Conservation (phyloP, 1,140 invertebrate species). For the Drosophila guanche region DNA sequence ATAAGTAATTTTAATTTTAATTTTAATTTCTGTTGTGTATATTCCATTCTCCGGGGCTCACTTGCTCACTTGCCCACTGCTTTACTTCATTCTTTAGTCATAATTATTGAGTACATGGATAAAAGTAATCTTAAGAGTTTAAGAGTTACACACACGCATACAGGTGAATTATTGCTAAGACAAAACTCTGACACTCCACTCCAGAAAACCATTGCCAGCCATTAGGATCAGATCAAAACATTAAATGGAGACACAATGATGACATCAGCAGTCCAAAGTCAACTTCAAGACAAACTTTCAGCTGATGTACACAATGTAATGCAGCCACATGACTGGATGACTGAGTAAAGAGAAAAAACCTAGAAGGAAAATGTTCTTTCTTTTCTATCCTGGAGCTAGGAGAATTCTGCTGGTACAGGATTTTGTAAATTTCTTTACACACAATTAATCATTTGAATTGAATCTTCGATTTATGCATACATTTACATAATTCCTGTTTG, state of each 20-base stretch:
- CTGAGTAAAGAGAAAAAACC: no score
- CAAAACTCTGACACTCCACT: slow-evolving; percentile 5
- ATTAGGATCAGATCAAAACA: not conserved
- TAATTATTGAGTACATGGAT: slow-evolving; percentile 54
- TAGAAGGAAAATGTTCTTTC: no score
- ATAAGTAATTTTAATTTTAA: slow-evolving; percentile 59
- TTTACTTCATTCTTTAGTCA: slow-evolving; percentile 34
- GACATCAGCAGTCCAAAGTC: no score
- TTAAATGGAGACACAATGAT: no score
- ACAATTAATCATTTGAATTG: slow-evolving; percentile 44
- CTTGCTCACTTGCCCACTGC: slow-evolving; percentile 14
- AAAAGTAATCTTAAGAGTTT: slow-evolving; percentile 49
- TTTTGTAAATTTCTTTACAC: slow-evolving; percentile 33
- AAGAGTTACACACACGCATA: slow-evolving; percentile 42
- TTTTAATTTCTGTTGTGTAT: slow-evolving; percentile 42
- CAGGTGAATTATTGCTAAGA: slow-evolving; percentile 18
- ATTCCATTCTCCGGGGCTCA: not conserved
- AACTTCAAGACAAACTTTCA: no score
- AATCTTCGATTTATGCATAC: slow-evolving; percentile 20
- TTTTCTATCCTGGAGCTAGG: slow-evolving; percentile 23
- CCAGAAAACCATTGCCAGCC: slow-evolving; percentile 20
- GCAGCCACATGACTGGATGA: no score
- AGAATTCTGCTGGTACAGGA: slow-evolving; percentile 41
- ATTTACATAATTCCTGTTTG: slow-evolving; percentile 13
- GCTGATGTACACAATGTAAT: no score